Base-by-base conservation (phyloP, 2,888 invertebrate genomes). In the Drosophila diplacantha region DNA sequence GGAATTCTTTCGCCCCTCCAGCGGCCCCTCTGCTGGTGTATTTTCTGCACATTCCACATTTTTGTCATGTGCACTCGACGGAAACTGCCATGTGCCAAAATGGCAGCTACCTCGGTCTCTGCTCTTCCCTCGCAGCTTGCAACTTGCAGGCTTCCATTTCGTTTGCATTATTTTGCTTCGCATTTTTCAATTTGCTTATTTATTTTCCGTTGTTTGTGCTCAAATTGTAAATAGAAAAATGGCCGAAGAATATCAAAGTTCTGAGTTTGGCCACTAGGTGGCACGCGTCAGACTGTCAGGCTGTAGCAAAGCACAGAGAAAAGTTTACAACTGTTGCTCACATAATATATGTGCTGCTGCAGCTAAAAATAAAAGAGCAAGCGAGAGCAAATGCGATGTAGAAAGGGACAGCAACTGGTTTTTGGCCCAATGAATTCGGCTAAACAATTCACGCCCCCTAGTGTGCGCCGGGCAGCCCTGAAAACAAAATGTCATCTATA, bases 61-160 rank as follows among this genome's bases (percentile, higher is more conserved):
- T 81, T 78, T 78, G 81, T 75, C 72, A 75, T 78, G 75, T 77
- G 75, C 68, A 64, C 69, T 65, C 70, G 62, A 58, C 79, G 79
- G 79, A 79, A 81, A 81, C 79, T 81, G 79, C 81, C 74, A 78
- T 75, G 79, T 74, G 79, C 66, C 74, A 74, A 75, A 79, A 76
- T 68, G 72, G 73, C 61, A 54, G 72, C 50, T 55, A 63, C 61
- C 61, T 64, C 74, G 58, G 49, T 62, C 52, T 50, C 47, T 50
- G 31, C 24, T 22, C 46, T 12, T 24, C 32, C 7, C 24, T 55
- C 16, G 60, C 65, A 73, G 64, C 69, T 67, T 62, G 31, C 73
- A 54, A 62, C 71, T 65, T 67, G 71, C 71, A 74, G 73, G 68
- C 71, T 69, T 57, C 52, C 62, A 57, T 43, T 57, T 71, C 60